Conservation (phyloP, 2,797 vertebrate genomes). For the Halcyon badia region DNA sequence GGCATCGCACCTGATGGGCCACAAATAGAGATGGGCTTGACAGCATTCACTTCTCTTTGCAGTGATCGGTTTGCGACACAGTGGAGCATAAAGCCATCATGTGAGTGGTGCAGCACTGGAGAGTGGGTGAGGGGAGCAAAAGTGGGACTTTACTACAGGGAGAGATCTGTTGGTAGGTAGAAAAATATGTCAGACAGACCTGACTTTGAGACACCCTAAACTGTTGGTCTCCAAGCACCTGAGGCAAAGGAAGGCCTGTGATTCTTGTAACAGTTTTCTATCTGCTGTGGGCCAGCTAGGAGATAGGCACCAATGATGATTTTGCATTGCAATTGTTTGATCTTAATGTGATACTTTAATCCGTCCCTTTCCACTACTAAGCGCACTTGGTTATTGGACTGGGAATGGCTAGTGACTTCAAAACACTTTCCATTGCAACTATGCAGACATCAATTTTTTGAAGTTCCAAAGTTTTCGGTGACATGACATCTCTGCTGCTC, state of each 20-base stretch:
- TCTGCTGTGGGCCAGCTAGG: neutral
- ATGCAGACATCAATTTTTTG: neutral
- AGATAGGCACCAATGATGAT: neutral
- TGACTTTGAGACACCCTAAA: neutral
- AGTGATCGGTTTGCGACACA: rapidly evolving
- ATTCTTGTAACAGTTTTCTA: neutral
- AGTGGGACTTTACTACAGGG: neutral
- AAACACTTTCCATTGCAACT: neutral
- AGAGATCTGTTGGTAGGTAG: rapidly evolving
- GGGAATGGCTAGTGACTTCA: neutral
- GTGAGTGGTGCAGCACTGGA: neutral
- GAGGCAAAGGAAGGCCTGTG: neutral
- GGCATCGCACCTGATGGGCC: neutral
- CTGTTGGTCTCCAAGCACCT: neutral
- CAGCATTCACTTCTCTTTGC: neutral
- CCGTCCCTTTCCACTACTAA: neutral
- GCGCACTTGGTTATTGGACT: neutral
- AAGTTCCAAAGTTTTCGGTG: neutral
- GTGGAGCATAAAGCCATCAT: rapidly evolving
- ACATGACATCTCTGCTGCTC: neutral
- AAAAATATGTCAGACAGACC: neutral
- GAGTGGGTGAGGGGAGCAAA: neutral
- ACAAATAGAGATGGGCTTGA: neutral
- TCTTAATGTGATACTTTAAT: neutral
- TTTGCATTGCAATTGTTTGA: neutral